Evolutionary conservation across 2,113 vertebrate genomes (phyloP).

Genomic region (Ageneiosus marmoratus): DNA sequence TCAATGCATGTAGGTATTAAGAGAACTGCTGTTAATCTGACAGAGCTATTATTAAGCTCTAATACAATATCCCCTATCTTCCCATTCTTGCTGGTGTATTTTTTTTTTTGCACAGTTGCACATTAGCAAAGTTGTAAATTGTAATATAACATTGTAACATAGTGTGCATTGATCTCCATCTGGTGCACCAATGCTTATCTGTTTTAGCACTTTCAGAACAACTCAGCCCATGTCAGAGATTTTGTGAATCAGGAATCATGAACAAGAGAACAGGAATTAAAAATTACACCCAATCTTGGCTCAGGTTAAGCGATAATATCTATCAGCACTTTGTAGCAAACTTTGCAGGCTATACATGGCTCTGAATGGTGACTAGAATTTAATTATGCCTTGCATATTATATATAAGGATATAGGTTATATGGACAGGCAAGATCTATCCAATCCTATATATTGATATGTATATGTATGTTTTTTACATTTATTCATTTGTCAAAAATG

Average conservation of each 20-base stretch:
- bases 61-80: neutral
- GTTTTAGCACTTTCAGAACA: neutral
- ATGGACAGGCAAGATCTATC: neutral
- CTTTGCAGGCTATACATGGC: neutral
- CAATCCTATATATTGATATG: neutral
- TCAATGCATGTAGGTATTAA: neutral
- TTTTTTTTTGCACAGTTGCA: neutral
- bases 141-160: neutral
- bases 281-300: neutral
- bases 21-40: neutral
- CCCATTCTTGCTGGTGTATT: conserved; percentile 21
- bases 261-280: conserved; percentile 3
- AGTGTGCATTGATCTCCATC: neutral
- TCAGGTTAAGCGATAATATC: neutral
- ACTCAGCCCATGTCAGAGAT: neutral
- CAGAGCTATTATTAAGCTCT: neutral
- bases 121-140: neutral
- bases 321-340: neutral
- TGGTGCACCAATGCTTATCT: neutral
- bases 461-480: neutral
- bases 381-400: neutral
- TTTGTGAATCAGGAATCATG: neutral
- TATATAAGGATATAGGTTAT: neutral
- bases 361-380: neutral
- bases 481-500: neutral